Base-by-base conservation (phyloP, 2,113 vertebrate species). In the Parus major region DNA sequence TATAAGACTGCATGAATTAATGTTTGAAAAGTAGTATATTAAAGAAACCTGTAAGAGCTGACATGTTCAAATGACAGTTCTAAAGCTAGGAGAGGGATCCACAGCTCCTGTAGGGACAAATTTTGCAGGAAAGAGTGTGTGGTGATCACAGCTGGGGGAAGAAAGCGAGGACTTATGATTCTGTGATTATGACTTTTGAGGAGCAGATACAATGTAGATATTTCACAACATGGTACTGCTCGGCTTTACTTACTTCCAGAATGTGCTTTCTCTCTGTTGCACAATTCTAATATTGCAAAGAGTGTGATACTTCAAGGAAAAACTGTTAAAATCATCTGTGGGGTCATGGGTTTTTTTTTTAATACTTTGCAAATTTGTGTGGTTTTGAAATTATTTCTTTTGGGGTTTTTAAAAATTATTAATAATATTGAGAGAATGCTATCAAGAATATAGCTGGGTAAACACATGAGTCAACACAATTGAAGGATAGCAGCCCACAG, bases 341-440 rank as follows among this genome's bases (percentile, higher is more conserved):
- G 8, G 5, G 2, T 13, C 35, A 44, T 11, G 13, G 15, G 4
- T 1, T 11, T 27, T 39, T 39, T 53, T 36, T 53, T 33, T 27
- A 36, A 41, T 64, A 31, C 11, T 53, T 44, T 44, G 4, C 1
- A 15, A 69, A 56, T 66, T 28, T 47, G 8, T 52, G 36, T 24
- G 4, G 1, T 71, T 82, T 56, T 9, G 8, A 18, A 68, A 20
- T 49, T 10, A 13, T 69, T 90, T 61, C 2, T 39, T 28, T 52
- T 44, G 7, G 2, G 0, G 1, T 10, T 78, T 72, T 35, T 0
- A 10, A 8, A 31, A 39, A 39, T 8, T 20, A 36, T 50, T 44
- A 41, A 27, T 25, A 46, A n/a, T 33, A 66, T 46, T 63, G 42
- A 77, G 16, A 81, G 36, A 46, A 44, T 36, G 2, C 4, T 69